Evolutionary conservation across 2,888 invertebrate species (phyloP).

Genomic region (Conus canariensis): DNA sequence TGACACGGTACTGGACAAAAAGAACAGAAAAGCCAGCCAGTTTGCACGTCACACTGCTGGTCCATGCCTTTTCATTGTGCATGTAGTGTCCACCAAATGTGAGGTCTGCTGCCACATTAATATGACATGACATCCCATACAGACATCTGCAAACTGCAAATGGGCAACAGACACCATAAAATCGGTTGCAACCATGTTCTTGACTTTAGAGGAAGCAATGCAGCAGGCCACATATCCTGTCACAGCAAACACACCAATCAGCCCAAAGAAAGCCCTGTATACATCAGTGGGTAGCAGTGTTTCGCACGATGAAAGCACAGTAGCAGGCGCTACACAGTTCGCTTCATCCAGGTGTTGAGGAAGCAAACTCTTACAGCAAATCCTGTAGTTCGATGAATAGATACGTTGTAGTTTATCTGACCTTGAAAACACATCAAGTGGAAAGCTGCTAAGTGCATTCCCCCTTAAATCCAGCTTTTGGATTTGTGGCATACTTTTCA

Average conservation of each 20-base stretch:
- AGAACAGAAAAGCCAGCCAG: not conserved
- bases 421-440: not conserved
- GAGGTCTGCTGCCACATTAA: not conserved
- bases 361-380: not conserved
- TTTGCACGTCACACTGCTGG: not conserved
- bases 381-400: not conserved
- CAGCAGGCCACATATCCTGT: not conserved
- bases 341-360: not conserved
- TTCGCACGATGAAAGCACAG: not conserved
- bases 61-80: not conserved
- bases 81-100: not conserved
- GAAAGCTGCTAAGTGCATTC: not conserved
- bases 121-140: not conserved
- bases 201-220: no score
- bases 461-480: not conserved
- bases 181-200: not conserved
- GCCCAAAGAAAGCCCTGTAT: not conserved
- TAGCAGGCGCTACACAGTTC: not conserved
- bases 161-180: not conserved
- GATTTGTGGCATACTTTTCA: not conserved
- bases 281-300: not conserved
- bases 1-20: not conserved
- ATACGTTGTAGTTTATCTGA: not conserved
- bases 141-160: not conserved
- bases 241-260: not conserved